These are phyloP conservation scores for Diplodus puntazzo DNA, from an alignment of 2,797 vertebrate species.

Conservation along the genomic window DNA sequence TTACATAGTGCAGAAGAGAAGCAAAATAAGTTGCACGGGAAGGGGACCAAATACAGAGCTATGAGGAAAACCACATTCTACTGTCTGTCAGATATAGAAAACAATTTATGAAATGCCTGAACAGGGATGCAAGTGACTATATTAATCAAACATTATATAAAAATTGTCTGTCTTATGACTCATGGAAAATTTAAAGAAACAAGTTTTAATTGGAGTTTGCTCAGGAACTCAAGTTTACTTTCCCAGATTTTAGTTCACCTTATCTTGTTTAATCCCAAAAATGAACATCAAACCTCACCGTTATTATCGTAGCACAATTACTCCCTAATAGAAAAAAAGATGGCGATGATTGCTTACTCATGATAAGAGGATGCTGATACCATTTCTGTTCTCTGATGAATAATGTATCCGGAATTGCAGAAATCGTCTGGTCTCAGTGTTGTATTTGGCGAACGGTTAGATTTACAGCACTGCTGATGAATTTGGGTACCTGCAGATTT, in stretches of 20 bases:
- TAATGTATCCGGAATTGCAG: not conserved
- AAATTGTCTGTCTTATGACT: no score
- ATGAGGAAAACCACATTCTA: not conserved
- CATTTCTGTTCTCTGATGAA: not conserved
- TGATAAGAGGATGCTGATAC: not conserved
- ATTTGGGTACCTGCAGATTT: slow-evolving; percentile 45
- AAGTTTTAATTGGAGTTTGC: not conserved
- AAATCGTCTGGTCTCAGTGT: slow-evolving; percentile 6
- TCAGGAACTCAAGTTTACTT: not conserved
- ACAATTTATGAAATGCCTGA: not conserved
- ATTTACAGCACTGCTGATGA: slow-evolving; percentile 36
- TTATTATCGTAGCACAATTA: not conserved
- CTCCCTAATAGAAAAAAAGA: not conserved
- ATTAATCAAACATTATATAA: not conserved
- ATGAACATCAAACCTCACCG: not conserved
- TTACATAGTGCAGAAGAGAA: not conserved
- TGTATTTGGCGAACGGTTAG: not conserved
- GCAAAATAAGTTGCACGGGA: not conserved
- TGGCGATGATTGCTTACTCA: not conserved
- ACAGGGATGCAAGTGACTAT: not conserved
- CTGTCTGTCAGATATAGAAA: not conserved
- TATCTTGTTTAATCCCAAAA: not conserved
- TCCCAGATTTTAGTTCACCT: not conserved
- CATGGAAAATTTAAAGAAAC: no score
- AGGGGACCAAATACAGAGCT: not conserved